Evolutionary conservation across 2,113 vertebrate species (phyloP).

Genomic region (Sterna hirundo): DNA sequence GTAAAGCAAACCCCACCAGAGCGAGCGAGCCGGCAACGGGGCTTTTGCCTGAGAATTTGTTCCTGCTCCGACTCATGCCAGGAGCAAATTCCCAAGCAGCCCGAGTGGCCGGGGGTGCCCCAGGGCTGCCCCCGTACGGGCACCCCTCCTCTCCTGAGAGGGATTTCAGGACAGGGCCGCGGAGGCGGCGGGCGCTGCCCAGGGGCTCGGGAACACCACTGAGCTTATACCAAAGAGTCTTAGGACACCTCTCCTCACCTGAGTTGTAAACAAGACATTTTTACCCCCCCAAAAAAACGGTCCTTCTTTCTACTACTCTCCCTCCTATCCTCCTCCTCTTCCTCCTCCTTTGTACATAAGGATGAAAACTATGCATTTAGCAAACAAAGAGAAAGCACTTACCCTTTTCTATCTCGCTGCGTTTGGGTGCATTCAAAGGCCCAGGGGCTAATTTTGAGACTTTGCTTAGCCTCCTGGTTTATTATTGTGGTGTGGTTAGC

Average conservation of each 20-base stretch:
- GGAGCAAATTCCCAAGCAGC: not conserved
- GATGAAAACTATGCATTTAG: conserved; percentile 91
- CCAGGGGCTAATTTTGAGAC: conserved; percentile 71
- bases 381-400: conserved; percentile 98
- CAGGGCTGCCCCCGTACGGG: not conserved
- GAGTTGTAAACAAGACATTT: conserved; percentile 58
- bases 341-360: conserved; percentile 76
- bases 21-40: not conserved
- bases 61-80: fast-evolving
- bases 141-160: not conserved
- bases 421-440: conserved; percentile 80
- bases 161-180: not conserved
- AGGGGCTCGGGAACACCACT: conserved; percentile 24
- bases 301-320: conserved; percentile 57
- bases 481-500: conserved; percentile 89
- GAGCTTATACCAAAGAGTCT: conserved; percentile 80
- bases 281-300: not conserved
- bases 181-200: not conserved
- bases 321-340: conserved; percentile 53
- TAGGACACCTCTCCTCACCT: conserved; percentile 66
- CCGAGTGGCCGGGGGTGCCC: not conserved
- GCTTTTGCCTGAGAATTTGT: not conserved
- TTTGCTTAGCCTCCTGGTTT: conserved; percentile 82
- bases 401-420: conserved; percentile 73
- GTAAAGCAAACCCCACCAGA: conserved; percentile 17